Evolutionary conservation across 2,797 vertebrate genomes (phyloP), one percentile per base, ranked within the genome.

Genomic region (Picus viridis): DNA sequence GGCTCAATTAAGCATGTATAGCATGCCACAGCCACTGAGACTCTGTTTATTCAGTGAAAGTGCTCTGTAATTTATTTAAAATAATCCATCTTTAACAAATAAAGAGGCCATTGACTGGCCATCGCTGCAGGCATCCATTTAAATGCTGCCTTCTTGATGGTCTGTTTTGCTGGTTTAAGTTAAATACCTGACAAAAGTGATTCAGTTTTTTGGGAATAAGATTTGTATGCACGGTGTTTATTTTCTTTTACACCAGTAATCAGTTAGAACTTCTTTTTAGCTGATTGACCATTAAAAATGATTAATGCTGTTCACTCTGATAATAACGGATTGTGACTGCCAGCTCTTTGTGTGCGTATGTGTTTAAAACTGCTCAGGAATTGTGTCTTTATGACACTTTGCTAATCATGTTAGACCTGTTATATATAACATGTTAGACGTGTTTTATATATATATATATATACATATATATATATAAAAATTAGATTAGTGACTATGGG

Each of bases 31-130:
- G 98, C 98, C 98, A 98, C 98, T 96, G 98, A 98, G 98, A 98
- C 98, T 98, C 98, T 99, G 99, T 99, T 99, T 99, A 99, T 99
- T 98, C 98, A 99, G 98, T 96, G 97, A 99, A 99, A 99, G 99
- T 99, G 98, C 99, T 99, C 99, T 99, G 99, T 99, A 99, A 99
- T 99, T 99, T 99, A 99, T 99, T 99, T 99, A 98, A 99, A 99
- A 99, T 99, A 99, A 99, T 99, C 99, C 99, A 99, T 99, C 97
- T 99, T 98, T 99, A 98, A 98, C 98, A 99, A 99, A 99, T 99
- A 99, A 99, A 99, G 99, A 99, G 98, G 97, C 98, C 98, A 99
- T 99, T 99, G 99, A 99, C 95, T 97, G 96, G 69, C 95, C 97
- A 97, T 97, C 98, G 98, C 98, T 98, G 98, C 98, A 99, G 98